These are phyloP conservation scores for Drosophila serrata DNA, from an alignment of 1,140 invertebrate species.

Conservation along the genomic window DNA sequence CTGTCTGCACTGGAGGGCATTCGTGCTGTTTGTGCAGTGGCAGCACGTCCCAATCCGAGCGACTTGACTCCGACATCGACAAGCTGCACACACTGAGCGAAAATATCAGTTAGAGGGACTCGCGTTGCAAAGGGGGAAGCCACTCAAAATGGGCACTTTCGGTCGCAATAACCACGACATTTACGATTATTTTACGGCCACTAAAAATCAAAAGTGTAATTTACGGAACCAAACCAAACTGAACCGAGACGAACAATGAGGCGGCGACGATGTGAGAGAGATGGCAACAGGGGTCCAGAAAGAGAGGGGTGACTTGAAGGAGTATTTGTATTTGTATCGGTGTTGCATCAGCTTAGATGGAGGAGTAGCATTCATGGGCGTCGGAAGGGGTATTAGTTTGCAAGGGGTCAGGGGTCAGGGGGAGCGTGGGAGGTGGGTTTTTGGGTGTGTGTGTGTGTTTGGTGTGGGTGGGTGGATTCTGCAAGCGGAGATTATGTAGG, in stretches of 20 bases:
- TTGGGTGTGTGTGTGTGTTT: slow-evolving; percentile 6
- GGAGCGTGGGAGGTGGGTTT: not conserved
- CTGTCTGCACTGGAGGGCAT: slow-evolving; percentile 37
- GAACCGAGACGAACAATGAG: slow-evolving; percentile 66
- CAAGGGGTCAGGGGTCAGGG: slow-evolving; percentile 18
- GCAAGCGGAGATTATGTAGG: not conserved
- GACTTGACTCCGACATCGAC: slow-evolving; percentile 30
- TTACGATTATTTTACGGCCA: slow-evolving; percentile 85
- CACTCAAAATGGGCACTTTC: slow-evolving; percentile 83
- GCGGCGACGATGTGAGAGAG: slow-evolving; percentile 25
- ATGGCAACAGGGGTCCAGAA: slow-evolving; percentile 6
- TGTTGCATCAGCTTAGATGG: slow-evolving; percentile 53
- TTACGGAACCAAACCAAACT: slow-evolving; percentile 80
- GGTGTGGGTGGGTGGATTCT: slow-evolving; percentile 24
- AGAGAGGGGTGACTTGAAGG: slow-evolving; percentile 1
- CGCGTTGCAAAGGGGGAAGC: slow-evolving; percentile 31
- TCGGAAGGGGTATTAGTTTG: not conserved
- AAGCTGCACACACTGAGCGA: slow-evolving; percentile 76
- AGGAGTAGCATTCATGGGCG: slow-evolving; percentile 4
- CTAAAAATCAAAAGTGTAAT: slow-evolving; percentile 85
- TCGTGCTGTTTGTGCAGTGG: slow-evolving; percentile 71
- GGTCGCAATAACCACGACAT: slow-evolving; percentile 85
- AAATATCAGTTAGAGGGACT: slow-evolving; percentile 68
- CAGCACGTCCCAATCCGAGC: slow-evolving; percentile 62
- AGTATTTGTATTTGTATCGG: slow-evolving; percentile 29